Evolutionary conservation across 2,113 vertebrate genomes (phyloP).

Genomic region (Echinops telfairi): DNA sequence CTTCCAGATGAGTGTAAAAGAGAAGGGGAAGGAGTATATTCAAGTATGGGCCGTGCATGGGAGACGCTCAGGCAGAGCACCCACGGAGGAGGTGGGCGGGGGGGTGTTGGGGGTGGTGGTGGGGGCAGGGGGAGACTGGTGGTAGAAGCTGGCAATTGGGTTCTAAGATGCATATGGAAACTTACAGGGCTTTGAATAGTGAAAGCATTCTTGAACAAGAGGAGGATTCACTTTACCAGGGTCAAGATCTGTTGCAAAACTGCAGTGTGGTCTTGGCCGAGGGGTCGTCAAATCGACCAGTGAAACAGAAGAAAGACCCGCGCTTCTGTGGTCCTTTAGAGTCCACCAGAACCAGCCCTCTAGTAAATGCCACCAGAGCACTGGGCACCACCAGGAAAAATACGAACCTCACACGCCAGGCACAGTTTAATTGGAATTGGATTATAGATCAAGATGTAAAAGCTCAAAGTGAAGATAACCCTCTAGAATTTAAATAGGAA

Average conservation of each 20-base stretch:
- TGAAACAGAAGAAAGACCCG: neutral
- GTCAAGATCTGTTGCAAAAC: neutral
- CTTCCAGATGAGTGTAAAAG: neutral
- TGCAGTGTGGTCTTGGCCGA: neutral
- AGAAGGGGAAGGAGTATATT: neutral
- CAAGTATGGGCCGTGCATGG: neutral
- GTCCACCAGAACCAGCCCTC: neutral
- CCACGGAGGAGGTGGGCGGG: no score
- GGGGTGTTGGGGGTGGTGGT: no score
- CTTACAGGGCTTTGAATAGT: neutral
- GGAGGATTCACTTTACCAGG: neutral
- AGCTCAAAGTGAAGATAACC: neutral
- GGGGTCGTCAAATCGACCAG: neutral
- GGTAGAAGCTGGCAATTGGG: neutral
- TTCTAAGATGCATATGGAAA: slow-evolving; percentile 38
- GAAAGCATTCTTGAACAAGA: slow-evolving; percentile 24
- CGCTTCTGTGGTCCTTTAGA: neutral
- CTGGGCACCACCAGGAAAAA: neutral
- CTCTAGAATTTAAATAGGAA: neutral
- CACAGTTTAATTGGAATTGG: neutral
- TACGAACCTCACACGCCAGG: neutral
- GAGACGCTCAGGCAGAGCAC: no score
- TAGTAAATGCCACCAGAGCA: neutral
- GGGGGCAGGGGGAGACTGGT: no score
- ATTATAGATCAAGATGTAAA: neutral